These are phyloP conservation scores for Petaurus breviceps DNA, from an alignment of 2,113 vertebrate genomes.

Conservation along the genomic window DNA sequence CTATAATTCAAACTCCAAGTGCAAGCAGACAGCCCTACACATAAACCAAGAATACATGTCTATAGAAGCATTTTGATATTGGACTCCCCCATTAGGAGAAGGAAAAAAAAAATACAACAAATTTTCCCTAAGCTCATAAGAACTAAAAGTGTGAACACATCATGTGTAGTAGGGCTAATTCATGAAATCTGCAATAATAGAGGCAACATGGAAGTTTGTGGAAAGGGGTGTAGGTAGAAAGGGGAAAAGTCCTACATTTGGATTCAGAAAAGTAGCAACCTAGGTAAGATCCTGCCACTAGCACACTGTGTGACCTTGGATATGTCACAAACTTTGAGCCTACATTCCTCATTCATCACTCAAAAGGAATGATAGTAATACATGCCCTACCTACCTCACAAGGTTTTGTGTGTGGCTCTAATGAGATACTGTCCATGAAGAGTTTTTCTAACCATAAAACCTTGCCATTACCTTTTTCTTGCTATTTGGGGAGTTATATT, in stretches of 20 bases:
- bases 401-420: background rate
- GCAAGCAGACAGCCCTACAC: constrained; percentile 25
- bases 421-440: background rate
- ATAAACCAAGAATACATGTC: background rate
- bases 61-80: constrained; percentile 9
- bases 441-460: background rate
- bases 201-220: background rate
- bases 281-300: background rate
- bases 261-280: background rate
- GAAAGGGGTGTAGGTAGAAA: background rate
- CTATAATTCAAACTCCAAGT: constrained; percentile 58
- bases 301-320: background rate
- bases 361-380: background rate
- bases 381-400: background rate
- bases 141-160: background rate
- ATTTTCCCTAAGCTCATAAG: background rate
- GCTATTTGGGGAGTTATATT: background rate
- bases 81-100: constrained; percentile 36
- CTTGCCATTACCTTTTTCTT: background rate
- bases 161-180: background rate
- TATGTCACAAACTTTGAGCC: background rate
- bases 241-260: background rate
- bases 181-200: background rate
- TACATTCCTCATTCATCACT: background rate
- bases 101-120: constrained; percentile 16